Evolutionary conservation across 2,888 invertebrate species (phyloP).

Genomic region (Stenodera caucasica): DNA sequence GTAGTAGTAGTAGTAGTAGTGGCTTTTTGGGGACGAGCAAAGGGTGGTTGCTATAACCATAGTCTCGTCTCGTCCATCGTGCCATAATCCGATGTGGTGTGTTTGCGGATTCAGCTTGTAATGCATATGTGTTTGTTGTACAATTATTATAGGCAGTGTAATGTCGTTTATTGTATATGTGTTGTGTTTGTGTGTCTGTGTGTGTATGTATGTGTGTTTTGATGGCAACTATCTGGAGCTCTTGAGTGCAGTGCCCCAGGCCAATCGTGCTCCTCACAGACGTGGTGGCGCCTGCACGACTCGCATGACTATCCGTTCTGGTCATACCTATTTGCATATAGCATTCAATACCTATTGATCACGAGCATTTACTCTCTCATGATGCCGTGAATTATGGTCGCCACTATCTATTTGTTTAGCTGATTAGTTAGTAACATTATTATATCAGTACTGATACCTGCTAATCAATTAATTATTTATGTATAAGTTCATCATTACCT

Average conservation of each 20-base stretch:
- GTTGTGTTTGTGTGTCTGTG: too few relatives aligned
- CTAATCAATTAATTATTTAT: constrained; percentile 59
- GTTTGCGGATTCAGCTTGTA: constrained; percentile 46
- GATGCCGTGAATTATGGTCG: constrained; percentile 57
- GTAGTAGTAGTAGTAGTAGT: too few relatives aligned
- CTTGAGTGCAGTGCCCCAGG: constrained; percentile 46
- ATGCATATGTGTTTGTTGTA: constrained; percentile 48
- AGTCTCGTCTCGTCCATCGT: constrained; percentile 19
- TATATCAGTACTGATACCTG: constrained; percentile 58
- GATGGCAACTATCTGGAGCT: constrained; percentile 47
- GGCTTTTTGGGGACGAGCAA: too few relatives aligned
- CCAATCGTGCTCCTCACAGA: constrained; percentile 38
- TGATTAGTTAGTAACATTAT: constrained; percentile 59
- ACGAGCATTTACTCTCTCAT: constrained; percentile 54
- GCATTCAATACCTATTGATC: constrained; percentile 57
- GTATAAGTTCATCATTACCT: constrained; percentile 50
- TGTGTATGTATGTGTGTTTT: constrained; percentile 40
- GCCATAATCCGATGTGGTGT: constrained; percentile 43
- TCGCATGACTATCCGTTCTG: constrained; percentile 44
- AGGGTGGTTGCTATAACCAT: background rate
- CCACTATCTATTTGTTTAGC: constrained; percentile 59
- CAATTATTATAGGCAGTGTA: constrained; percentile 49
- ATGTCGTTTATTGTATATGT: constrained; percentile 47
- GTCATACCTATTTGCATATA: constrained; percentile 53
- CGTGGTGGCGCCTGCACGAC: constrained; percentile 39